A percentile compares a stretch with the other conserved stretches of the same genome.
Evolutionary conservation across 2,113 vertebrate genomes (phyloP).

Genomic region (Corydoras maculifer): DNA sequence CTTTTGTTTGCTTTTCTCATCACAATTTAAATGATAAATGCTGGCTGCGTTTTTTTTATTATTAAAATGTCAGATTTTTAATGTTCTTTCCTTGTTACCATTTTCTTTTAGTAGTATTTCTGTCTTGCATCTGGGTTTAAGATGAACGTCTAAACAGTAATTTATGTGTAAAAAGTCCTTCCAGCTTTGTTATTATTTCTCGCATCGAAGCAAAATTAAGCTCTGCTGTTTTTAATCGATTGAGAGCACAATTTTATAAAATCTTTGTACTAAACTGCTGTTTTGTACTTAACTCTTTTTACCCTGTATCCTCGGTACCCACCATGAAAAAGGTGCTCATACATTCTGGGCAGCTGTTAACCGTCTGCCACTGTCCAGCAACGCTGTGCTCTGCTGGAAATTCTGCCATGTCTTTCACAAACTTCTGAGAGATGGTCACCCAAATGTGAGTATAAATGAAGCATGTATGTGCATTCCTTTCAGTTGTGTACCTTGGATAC

Average conservation of each 20-base stretch:
- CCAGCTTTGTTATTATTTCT: no score
- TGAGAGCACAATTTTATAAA: background rate
- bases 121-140: no score
- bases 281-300: constrained; percentile 69
- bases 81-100: no score
- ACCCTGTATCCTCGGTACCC: constrained; percentile 96
- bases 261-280: background rate
- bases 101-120: no score
- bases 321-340: constrained; percentile 94
- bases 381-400: constrained; percentile 96
- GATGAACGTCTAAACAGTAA: no score
- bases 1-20: no score
- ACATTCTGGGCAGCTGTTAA: constrained; percentile 93
- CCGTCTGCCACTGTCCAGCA: constrained; percentile 91
- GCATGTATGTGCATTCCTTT: background rate
- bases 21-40: no score
- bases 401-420: constrained; percentile 99
- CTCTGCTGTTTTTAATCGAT: background rate
- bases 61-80: no score
- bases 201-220: no score
- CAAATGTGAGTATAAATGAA: constrained; percentile 71
- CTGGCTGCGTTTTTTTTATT: no score
- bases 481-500: no score
- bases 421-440: constrained; percentile 89
- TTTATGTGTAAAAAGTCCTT: no score